A percentile compares a stretch with the other conserved stretches of the same genome.
These are phyloP conservation scores for Mallateleia sp. DNA, from an alignment of 2,888 invertebrate genomes.

Conservation along the genomic window DNA sequence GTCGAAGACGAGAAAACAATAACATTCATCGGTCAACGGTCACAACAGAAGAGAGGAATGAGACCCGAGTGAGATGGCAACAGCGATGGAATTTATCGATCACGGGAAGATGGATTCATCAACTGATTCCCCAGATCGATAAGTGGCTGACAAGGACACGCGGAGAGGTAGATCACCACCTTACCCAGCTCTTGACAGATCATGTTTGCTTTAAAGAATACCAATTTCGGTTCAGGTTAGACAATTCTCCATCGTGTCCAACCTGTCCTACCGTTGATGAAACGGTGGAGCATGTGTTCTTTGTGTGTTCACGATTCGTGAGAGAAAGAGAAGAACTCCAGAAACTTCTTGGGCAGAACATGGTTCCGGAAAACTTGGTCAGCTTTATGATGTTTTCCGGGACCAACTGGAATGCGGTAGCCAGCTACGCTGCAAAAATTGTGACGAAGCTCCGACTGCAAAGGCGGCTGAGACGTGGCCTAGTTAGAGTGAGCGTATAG, in stretches of 20 bases:
- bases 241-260: constrained; percentile 6
- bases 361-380: constrained; percentile 55
- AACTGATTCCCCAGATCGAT: constrained; percentile 51
- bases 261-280: constrained; percentile 12
- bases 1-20: not conserved
- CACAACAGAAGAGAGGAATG: not conserved
- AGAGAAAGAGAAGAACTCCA: not conserved
- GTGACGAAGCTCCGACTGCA: constrained; percentile 15
- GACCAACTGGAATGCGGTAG: constrained; percentile 47
- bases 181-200: constrained; percentile 10
- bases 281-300: constrained; percentile 4
- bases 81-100: constrained; percentile 62
- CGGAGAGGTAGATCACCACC: constrained; percentile 72
- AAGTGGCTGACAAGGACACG: constrained; percentile 62
- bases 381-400: constrained; percentile 42
- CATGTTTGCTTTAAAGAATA: constrained; percentile 71
- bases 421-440: constrained; percentile 31
- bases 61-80: constrained; percentile 55
- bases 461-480: not conserved
- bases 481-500: constrained; percentile 3
- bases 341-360: not conserved
- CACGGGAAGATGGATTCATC: constrained; percentile 62
- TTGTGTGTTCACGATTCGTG: constrained; percentile 11
- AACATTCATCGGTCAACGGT: not conserved
- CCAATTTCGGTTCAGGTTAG: constrained; percentile 36